Conservation (phyloP, 1,140 invertebrate species). For the Brachionus asplanchnoidis region DNA sequence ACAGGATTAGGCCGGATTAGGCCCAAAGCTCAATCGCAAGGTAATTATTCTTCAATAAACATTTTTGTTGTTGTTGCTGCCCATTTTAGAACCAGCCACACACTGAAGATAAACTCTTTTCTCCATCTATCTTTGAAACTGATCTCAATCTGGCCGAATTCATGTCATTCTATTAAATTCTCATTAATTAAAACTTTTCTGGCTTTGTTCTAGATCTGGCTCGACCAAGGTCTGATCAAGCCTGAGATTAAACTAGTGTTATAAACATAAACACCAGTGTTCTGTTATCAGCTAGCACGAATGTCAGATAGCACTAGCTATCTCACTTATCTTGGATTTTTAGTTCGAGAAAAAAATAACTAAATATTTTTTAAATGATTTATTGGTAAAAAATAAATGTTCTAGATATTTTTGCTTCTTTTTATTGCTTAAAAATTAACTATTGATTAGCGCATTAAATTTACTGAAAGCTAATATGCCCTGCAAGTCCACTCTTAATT, state of each 20-base stretch:
- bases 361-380: not conserved
- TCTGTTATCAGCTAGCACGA: not conserved
- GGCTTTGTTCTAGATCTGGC: not conserved
- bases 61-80: not conserved
- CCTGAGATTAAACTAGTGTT: not conserved
- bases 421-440: not conserved
- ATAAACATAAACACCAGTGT: not conserved
- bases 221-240: not conserved
- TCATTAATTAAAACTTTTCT: conserved; percentile 18
- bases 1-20: not conserved
- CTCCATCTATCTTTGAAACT: not conserved
- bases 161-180: conserved; percentile 20
- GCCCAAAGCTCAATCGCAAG: not conserved
- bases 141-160: not conserved
- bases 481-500: not conserved
- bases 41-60: not conserved
- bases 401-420: not conserved
- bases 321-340: not conserved
- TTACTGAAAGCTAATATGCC: not conserved
- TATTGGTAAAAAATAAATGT: not conserved
- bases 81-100: not conserved
- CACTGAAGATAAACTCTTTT: not conserved
- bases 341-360: not conserved
- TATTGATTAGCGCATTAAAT: not conserved
- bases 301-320: not conserved